Evolutionary conservation across 2,888 invertebrate species (phyloP).

Genomic region (Trachelus iudaicus): DNA sequence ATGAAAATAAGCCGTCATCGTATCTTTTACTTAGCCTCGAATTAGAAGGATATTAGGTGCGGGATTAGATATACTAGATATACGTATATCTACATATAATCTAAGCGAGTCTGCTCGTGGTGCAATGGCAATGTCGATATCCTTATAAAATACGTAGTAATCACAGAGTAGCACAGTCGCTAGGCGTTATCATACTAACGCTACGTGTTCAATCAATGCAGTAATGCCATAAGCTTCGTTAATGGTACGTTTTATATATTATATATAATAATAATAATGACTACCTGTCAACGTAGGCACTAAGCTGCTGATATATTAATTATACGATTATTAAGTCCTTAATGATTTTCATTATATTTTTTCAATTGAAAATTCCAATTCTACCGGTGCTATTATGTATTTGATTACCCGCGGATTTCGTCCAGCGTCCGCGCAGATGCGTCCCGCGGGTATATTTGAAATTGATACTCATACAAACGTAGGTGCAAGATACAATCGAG

Average conservation of each 20-base stretch:
- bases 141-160: conserved; percentile 25
- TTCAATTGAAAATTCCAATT: neutral
- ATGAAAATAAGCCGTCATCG: conserved; percentile 8
- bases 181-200: conserved; percentile 31
- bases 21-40: neutral
- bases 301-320: conserved; percentile 48
- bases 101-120: neutral
- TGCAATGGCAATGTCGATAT: neutral
- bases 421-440: neutral
- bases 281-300: conserved; percentile 38
- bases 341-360: neutral
- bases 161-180: conserved; percentile 51
- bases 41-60: conserved; percentile 9
- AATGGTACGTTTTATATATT: conserved; percentile 1
- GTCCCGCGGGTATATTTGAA: neutral
- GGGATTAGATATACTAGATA: conserved; percentile 2
- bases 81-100: neutral
- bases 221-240: conserved; percentile 28
- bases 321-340: conserved; percentile 26
- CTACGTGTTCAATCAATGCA: conserved; percentile 7
- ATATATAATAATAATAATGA: neutral
- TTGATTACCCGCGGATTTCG: neutral
- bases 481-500: neutral
- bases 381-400: neutral
- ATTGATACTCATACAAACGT: neutral